Percentiles rank a stretch among this genome's conserved stretches.
Conservation (phyloP, 2,888 invertebrate genomes). For the Notodonta ziczac region DNA sequence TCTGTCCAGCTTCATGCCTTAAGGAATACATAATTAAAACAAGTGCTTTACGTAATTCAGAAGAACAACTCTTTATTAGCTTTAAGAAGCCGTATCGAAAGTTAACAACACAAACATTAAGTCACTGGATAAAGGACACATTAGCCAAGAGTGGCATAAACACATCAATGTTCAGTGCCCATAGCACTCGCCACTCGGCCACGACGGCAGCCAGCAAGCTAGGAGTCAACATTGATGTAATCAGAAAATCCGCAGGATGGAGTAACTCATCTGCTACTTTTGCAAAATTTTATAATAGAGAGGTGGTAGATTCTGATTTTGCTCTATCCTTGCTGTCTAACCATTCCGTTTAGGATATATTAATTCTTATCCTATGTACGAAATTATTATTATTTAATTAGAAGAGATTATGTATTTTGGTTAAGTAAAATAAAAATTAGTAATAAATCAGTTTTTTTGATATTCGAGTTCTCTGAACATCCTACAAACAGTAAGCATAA, state of each 20-base stretch:
- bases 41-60: not conserved
- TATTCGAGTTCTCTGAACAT: too few relatives aligned
- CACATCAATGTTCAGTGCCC: slow-evolving; percentile 6
- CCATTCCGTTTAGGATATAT: too few relatives aligned
- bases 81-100: slow-evolving; percentile 5
- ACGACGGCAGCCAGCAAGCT: slow-evolving; percentile 4
- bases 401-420: too few relatives aligned
- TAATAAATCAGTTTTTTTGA: too few relatives aligned
- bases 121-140: slow-evolving; percentile 8
- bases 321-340: too few relatives aligned
- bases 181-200: slow-evolving; percentile 7
- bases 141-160: slow-evolving; percentile 7
- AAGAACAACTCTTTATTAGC: not conserved
- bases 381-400: too few relatives aligned
- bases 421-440: too few relatives aligned
- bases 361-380: too few relatives aligned
- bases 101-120: slow-evolving; percentile 4
- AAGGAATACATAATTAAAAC: not conserved
- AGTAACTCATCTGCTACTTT: slow-evolving; percentile 7
- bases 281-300: slow-evolving; percentile 12
- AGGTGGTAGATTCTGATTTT: not conserved
- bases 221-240: slow-evolving; percentile 9
- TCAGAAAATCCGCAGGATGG: slow-evolving; percentile 13
- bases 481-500: not conserved
- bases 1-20: not conserved